Conservation (phyloP, 2,113 vertebrate species). For the Himantopus leucocephalus region DNA sequence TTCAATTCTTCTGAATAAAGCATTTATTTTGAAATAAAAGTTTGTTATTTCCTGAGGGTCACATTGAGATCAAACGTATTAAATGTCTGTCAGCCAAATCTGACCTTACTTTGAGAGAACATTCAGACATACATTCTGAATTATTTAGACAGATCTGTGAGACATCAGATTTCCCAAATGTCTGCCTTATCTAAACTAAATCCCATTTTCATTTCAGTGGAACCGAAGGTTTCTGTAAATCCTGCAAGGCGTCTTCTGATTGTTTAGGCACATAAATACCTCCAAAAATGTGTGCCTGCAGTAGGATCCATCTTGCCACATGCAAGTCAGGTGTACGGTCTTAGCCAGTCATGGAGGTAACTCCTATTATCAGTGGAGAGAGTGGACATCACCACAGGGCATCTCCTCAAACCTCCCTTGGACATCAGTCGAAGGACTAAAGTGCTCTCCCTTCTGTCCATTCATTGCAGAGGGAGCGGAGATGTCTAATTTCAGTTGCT, state of each 20-base stretch:
- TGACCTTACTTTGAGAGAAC: neutral
- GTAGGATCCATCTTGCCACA: neutral
- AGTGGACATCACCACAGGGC: neutral
- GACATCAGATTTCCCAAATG: neutral
- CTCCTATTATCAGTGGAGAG: neutral
- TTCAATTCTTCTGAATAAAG: neutral
- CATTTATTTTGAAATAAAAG: neutral
- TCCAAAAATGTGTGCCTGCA: neutral
- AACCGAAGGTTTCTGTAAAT: neutral
- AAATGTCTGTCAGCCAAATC: neutral
- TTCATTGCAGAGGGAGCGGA: rapidly evolving
- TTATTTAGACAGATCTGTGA: neutral
- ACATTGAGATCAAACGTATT: neutral
- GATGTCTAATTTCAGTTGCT: neutral
- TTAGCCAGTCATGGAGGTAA: neutral
- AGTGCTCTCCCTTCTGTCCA: neutral
- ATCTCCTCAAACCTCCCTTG: neutral
- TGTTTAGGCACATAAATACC: neutral
- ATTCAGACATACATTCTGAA: neutral
- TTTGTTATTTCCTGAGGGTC: neutral
- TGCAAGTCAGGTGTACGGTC: neutral
- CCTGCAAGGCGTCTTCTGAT: neutral
- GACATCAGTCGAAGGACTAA: rapidly evolving
- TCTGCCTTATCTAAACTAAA: neutral
- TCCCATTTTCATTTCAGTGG: neutral